phyloP scores from a whole-genome alignment of 23 tunicate genomes.

The Trididemnum miniatum region DNA sequence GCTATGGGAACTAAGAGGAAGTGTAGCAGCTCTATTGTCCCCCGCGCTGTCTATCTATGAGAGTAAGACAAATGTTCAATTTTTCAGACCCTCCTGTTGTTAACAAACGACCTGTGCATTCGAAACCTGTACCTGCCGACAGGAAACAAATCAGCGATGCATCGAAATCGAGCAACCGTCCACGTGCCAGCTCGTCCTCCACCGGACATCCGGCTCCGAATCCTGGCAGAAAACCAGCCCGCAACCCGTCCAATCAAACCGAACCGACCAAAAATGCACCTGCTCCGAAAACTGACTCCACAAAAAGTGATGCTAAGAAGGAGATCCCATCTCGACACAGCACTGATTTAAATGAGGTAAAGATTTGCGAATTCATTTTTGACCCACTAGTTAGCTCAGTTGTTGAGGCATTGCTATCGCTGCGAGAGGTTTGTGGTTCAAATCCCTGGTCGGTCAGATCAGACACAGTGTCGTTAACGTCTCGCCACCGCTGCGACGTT shows the following conservation, averaged over 20 bases:
- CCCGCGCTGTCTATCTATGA: no score
- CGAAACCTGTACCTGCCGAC: not conserved
- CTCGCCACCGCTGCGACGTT: no score
- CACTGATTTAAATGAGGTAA: not conserved
- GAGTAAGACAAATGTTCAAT: no score
- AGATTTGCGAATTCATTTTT: not conserved
- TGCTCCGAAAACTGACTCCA: not conserved
- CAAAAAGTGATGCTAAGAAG: not conserved
- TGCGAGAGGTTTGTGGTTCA: no score
- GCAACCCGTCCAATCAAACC: not conserved
- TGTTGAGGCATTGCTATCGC: no score
- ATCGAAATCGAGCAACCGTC: not conserved
- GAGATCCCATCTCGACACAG: not conserved
- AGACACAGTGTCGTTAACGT: no score
- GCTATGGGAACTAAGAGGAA: no score
- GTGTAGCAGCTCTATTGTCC: no score
- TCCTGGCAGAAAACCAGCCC: not conserved
- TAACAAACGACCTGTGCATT: constrained; percentile 9
- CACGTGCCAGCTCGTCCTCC: constrained; percentile 8
- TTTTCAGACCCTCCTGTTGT: constrained; percentile 25
- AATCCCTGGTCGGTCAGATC: no score
- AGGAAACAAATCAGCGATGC: not conserved
- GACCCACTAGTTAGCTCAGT: no score
- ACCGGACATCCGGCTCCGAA: not conserved
- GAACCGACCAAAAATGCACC: constrained; percentile 4